These are phyloP conservation scores for Micronycteris hirsuta DNA, from an alignment of 2,113 vertebrate genomes.

Conservation along the genomic window DNA sequence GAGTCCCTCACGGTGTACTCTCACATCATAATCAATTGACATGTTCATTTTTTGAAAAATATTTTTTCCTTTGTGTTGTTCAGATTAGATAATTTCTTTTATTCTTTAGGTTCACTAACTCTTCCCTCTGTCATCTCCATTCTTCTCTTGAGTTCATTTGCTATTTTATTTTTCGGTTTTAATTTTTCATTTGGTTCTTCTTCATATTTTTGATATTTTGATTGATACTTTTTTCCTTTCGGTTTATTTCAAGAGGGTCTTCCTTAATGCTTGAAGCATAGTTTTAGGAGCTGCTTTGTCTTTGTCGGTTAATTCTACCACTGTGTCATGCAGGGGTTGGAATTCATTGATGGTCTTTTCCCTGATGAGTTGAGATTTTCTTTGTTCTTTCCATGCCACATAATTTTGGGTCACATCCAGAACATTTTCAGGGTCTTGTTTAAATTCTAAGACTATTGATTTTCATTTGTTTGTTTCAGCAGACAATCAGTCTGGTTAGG, in stretches of 20 bases:
- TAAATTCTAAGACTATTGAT: not conserved
- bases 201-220: not conserved
- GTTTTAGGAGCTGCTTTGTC: not conserved
- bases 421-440: constrained; percentile 14
- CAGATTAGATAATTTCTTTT: not conserved
- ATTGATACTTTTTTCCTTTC: not conserved
- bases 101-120: not conserved
- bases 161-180: not conserved
- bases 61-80: not conserved
- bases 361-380: not conserved
- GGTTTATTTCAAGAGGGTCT: not conserved
- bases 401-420: not conserved
- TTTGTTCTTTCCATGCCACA: not conserved
- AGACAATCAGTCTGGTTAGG: not conserved
- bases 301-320: not conserved
- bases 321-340: not conserved
- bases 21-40: not conserved
- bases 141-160: not conserved
- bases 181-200: not conserved
- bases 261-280: not conserved
- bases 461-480: not conserved
- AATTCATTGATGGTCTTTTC: not conserved
- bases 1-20: not conserved
- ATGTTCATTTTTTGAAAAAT: not conserved
- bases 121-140: not conserved